Evolutionary conservation across 2,888 invertebrate species (phyloP), one percentile per base, ranked within the genome.

Genomic region (Selenia dentaria): DNA sequence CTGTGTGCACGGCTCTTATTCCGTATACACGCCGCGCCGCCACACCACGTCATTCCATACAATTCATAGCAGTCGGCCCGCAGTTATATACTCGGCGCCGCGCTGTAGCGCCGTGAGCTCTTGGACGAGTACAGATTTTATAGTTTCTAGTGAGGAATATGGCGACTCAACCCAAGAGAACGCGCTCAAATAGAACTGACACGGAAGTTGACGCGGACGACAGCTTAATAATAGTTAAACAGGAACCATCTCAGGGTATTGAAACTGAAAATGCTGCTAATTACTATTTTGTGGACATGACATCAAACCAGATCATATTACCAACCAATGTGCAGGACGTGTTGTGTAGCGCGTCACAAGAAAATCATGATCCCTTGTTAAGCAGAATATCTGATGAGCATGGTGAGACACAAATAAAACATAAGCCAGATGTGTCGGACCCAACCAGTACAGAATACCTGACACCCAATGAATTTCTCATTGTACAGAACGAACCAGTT

Each of bases 91-190:
- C 9, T 16, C 29, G 14, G 16, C 29, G 16, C 16, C 9, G 9
- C 14, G 14, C 3, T 6, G 10, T 8, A 2, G 25, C 13, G 29
- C 10, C 13, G 29, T 22, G 22, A 6, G 6, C 16, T 16, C 16
- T 13, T 11, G 1, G 11, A 11, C 16, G 16, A n/a, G n/a, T 16
- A 3, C 16, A 16, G 2, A 16, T 16, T n/a, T n/a, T 16, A 16
- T 16, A 16, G 3, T 3, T 16, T 2, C 16, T 3, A 16, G 4
- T 10, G 6, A 1, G 24, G 3, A 24, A 9, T 12, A 27, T 28
- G 28, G 38, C 14, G 29, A 38, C 20, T 20, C 9, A 13, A 24
- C 22, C 9, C 9, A 37, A 38, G 14, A 29, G 29, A 24, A 38
- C 6, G 10, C 24, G 11, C 10, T 13, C 9, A 8, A 22, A 16